phyloP scores from a whole-genome alignment of 2,797 vertebrate species.

The Lutjanus argentimaculatus region DNA sequence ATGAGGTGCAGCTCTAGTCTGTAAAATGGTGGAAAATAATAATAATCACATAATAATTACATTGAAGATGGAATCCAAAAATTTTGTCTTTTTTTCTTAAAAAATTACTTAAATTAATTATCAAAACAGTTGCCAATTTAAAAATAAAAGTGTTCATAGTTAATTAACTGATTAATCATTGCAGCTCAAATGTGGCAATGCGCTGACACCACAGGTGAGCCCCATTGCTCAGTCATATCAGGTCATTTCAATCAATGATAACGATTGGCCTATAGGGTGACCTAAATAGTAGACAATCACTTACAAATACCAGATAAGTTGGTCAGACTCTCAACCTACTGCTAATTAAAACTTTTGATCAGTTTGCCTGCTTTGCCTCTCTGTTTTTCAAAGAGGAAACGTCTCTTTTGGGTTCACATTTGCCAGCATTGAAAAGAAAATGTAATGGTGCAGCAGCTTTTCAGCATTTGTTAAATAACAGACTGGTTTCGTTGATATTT shows the following conservation, averaged over 20 bases:
- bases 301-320: neutral
- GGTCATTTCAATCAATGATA: neutral
- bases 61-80: too few relatives aligned
- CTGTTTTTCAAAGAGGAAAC: neutral
- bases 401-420: neutral
- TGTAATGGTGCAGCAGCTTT: neutral
- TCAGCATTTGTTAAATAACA: neutral
- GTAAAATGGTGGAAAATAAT: too few relatives aligned
- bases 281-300: neutral
- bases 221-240: neutral
- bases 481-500: neutral
- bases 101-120: too few relatives aligned
- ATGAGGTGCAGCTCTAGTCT: too few relatives aligned
- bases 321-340: neutral
- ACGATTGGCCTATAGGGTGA: neutral
- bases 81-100: too few relatives aligned
- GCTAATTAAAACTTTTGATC: neutral
- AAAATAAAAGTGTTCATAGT: too few relatives aligned
- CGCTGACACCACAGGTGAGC: neutral
- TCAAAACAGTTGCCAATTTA: too few relatives aligned
- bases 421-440: neutral
- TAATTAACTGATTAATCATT: neutral
- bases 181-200: neutral
- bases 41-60: too few relatives aligned
- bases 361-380: neutral